phyloP scores from a whole-genome alignment of 2,888 invertebrate species.

The Archips crataeganus region DNA sequence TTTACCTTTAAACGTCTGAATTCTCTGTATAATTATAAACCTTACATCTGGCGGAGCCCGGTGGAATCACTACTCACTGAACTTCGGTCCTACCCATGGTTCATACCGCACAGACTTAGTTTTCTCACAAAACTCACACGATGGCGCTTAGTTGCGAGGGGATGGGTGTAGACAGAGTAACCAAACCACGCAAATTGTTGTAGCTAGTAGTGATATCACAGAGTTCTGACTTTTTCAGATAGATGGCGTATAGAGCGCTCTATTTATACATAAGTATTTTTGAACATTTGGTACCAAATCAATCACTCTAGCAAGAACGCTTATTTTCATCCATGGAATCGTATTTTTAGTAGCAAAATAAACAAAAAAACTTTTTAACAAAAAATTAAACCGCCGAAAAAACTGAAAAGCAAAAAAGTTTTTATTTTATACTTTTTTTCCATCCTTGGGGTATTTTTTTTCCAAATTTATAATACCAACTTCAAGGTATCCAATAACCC shows the following conservation, averaged over 20 bases:
- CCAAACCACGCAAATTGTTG: neutral
- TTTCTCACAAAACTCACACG: neutral
- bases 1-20: neutral
- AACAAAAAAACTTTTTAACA: too few species aligned
- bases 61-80: neutral
- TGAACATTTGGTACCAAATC: too few species aligned
- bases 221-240: neutral
- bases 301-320: too few species aligned
- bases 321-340: too few species aligned
- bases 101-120: neutral
- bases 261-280: neutral
- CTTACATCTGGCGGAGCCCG: neutral
- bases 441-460: too few species aligned
- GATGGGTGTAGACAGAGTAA: neutral
- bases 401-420: too few species aligned
- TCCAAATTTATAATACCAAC: too few species aligned
- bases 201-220: neutral
- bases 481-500: too few species aligned
- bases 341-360: too few species aligned
- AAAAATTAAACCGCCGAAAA: too few species aligned
- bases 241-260: neutral
- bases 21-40: neutral
- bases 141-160: neutral
- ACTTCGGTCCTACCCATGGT: neutral
- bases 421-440: too few species aligned